These are phyloP conservation scores for Grallaria varia DNA, from an alignment of 2,113 vertebrate genomes.

Conservation along the genomic window DNA sequence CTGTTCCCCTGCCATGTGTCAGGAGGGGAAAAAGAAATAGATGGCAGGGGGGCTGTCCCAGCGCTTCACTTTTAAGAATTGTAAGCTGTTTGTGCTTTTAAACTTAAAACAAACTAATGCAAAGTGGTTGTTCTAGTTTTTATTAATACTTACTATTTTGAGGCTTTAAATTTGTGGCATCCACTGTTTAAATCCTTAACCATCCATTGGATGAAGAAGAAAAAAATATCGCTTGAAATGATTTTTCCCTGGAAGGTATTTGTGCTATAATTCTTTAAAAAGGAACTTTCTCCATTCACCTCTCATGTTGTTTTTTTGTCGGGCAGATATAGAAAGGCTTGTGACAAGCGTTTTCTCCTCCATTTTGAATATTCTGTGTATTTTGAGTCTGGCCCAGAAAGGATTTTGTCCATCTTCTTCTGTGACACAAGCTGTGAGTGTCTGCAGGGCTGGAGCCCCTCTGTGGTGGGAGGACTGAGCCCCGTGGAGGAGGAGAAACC, in stretches of 20 bases:
- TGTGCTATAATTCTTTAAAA: neutral
- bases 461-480: rapidly evolving
- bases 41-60: neutral
- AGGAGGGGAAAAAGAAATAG: neutral
- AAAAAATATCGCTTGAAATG: neutral
- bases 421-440: rapidly evolving
- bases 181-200: constrained; percentile 16
- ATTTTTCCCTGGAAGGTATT: neutral
- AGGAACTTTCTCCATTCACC: constrained; percentile 2
- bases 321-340: neutral
- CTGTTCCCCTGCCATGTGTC: neutral
- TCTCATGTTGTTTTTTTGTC: neutral
- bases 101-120: neutral
- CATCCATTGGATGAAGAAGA: neutral
- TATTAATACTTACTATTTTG: neutral
- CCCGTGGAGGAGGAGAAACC: neutral
- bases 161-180: neutral
- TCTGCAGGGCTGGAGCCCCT: neutral
- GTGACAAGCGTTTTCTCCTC: neutral
- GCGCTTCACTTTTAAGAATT: neutral
- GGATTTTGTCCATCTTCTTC: neutral
- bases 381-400: neutral
- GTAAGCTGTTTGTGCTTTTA: neutral
- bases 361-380: neutral
- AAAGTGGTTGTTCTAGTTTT: neutral